Conservation (phyloP, 2,113 vertebrate genomes). For the Hypanus sabinus region DNA sequence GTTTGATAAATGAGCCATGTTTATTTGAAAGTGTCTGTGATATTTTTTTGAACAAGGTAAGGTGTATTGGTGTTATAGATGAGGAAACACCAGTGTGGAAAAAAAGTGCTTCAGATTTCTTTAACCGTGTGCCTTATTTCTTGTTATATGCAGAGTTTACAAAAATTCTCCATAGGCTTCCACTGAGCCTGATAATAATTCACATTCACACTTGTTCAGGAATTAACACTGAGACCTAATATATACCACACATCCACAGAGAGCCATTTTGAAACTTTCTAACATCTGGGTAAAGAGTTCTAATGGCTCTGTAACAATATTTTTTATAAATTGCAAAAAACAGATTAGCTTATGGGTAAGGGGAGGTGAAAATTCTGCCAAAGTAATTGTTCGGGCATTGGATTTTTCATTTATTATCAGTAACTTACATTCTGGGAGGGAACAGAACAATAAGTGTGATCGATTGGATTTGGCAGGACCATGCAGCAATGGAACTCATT, state of each 20-base stretch:
- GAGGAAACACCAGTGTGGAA: conserved; percentile 23
- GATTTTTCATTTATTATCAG: neutral
- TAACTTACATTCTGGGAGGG: neutral
- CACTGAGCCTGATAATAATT: neutral
- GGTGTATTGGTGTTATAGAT: conserved; percentile 27
- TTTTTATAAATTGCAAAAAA: neutral
- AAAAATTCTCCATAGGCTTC: neutral
- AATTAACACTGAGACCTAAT: neutral
- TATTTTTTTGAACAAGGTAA: neutral
- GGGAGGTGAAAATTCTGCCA: neutral
- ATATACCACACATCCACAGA: neutral
- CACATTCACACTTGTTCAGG: neutral
- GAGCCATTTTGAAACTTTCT: conserved; percentile 23
- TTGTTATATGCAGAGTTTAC: neutral
- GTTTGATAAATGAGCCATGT: neutral
- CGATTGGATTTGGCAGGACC: neutral
- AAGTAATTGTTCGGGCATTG: neutral
- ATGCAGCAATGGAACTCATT: too few relatives aligned
- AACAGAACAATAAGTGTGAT: neutral
- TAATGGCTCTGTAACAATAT: neutral
- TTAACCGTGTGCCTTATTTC: neutral
- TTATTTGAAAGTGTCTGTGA: neutral
- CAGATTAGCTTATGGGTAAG: neutral
- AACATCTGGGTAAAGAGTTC: neutral
- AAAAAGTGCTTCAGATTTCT: conserved; percentile 5